These are phyloP conservation scores for Poeciliopsis presidionis DNA, from an alignment of 2,797 vertebrate species.

Conservation along the genomic window DNA sequence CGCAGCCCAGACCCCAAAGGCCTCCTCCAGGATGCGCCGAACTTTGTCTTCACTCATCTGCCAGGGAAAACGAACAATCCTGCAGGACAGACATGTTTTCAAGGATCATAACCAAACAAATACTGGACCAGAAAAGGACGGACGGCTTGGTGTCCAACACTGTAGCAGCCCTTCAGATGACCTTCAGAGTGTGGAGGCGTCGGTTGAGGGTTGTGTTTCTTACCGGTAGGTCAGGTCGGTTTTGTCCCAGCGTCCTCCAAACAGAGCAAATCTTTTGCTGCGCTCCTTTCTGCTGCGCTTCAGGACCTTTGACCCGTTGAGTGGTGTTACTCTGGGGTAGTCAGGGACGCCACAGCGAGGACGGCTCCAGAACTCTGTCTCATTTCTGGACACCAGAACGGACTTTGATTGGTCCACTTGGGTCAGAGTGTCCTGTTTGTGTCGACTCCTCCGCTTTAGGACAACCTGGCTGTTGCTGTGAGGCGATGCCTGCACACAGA, in stretches of 20 bases:
- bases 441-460: conserved; percentile 37
- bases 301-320: conserved; percentile 3
- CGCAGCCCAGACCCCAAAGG: conserved; percentile 87
- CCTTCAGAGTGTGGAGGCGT: background rate
- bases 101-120: background rate
- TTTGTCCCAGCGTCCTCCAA: conserved; percentile 90
- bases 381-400: conserved; percentile 28
- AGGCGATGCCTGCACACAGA: conserved; percentile 47
- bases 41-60: conserved; percentile 86
- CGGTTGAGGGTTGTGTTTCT: conserved; percentile 17
- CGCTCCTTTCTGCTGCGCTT: conserved; percentile 65
- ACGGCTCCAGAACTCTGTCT: conserved; percentile 44
- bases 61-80: conserved; percentile 88
- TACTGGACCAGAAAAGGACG: background rate
- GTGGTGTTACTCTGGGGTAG: conserved; percentile 25
- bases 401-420: conserved; percentile 27
- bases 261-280: conserved; percentile 85
- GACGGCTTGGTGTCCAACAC: background rate
- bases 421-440: conserved; percentile 36
- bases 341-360: conserved; percentile 67
- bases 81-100: conserved; percentile 54
- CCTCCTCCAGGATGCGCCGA: conserved; percentile 81
- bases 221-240: conserved; percentile 91
- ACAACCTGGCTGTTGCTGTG: conserved; percentile 12
- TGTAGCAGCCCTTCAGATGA: too few relatives aligned